Evolutionary conservation across 2,888 invertebrate species (phyloP).

Genomic region (Diarsia brunnea): DNA sequence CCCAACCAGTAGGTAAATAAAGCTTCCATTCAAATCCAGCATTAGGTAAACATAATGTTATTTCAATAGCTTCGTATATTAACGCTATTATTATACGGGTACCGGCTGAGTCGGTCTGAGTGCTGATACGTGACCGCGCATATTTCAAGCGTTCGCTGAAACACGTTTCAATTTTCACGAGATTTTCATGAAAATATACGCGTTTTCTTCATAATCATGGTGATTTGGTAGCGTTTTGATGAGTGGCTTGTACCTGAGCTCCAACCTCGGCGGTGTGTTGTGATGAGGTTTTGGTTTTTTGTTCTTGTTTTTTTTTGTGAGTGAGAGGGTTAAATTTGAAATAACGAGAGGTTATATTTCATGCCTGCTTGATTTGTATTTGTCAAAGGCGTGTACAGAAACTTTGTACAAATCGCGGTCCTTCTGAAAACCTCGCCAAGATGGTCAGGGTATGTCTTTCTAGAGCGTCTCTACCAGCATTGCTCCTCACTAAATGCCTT

Average conservation of each 20-base stretch:
- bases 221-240: slow-evolving; percentile 54
- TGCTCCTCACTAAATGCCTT: too few species aligned
- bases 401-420: background rate
- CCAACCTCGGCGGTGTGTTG: slow-evolving; percentile 1
- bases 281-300: slow-evolving; percentile 33
- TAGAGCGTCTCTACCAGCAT: too few species aligned
- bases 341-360: background rate
- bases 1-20: slow-evolving; percentile 54
- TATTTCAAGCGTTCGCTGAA: slow-evolving; percentile 60
- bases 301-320: background rate
- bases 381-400: background rate
- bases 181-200: slow-evolving; percentile 64
- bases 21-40: slow-evolving; percentile 53
- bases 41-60: slow-evolving; percentile 60
- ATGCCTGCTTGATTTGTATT: background rate
- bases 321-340: slow-evolving; percentile 12
- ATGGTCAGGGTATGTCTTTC: too few species aligned
- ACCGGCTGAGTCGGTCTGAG: slow-evolving; percentile 65
- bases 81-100: slow-evolving; percentile 66
- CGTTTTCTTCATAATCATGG: slow-evolving; percentile 59
- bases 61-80: slow-evolving; percentile 67
- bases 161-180: slow-evolving; percentile 71
- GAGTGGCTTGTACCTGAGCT: slow-evolving; percentile 45
- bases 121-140: slow-evolving; percentile 75
- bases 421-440: too few species aligned